phyloP scores from a whole-genome alignment of 2,797 vertebrate species.

The Squalus acanthias region DNA sequence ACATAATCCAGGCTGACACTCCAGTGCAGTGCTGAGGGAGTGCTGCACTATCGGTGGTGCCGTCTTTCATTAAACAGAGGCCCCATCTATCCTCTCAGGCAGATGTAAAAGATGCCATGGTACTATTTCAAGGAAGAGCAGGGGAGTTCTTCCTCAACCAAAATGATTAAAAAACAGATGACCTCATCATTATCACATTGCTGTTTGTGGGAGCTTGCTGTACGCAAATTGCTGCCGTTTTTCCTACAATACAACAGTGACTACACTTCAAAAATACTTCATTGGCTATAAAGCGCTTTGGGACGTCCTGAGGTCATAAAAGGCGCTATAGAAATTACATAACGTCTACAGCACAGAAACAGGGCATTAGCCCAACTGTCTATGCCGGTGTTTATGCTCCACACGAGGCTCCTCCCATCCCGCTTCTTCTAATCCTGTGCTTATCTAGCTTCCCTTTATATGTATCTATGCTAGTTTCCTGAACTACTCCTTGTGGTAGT shows the following conservation, averaged over 20 bases:
- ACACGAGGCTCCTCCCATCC: neutral
- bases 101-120: too few relatives aligned
- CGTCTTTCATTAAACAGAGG: too few relatives aligned
- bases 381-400: neutral
- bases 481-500: neutral
- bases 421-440: neutral
- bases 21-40: too few relatives aligned
- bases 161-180: neutral
- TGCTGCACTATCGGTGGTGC: too few relatives aligned
- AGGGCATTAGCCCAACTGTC: neutral
- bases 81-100: too few relatives aligned
- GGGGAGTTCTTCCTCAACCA: neutral
- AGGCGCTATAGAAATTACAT: neutral
- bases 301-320: neutral
- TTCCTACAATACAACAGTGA: neutral
- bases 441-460: neutral
- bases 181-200: neutral
- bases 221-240: neutral
- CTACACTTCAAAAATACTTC: neutral
- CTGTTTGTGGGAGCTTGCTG: neutral
- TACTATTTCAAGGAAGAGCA: too few relatives aligned
- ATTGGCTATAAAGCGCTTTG: neutral
- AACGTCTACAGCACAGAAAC: neutral
- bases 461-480: neutral
- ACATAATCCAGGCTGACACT: too few relatives aligned